These are phyloP conservation scores for Salminus brasiliensis DNA, from an alignment of 2,113 vertebrate species.

Conservation along the genomic window DNA sequence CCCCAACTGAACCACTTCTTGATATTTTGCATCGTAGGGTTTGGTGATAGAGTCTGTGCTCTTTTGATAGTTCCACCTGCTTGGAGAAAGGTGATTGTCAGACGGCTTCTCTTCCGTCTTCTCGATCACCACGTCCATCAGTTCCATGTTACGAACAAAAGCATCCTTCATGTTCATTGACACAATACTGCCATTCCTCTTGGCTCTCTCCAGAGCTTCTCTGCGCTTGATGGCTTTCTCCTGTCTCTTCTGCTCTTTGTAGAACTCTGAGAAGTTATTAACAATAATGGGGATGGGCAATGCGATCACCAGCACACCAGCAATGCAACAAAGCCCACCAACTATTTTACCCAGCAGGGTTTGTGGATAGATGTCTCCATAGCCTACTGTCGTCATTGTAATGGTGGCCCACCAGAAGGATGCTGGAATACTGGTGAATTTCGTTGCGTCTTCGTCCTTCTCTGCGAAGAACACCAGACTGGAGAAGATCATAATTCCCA, in stretches of 20 bases:
- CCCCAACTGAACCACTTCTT: constrained; percentile 84
- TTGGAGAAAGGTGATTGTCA: constrained; percentile 89
- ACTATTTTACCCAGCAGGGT: constrained; percentile 96
- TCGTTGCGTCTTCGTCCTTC: constrained; percentile 96
- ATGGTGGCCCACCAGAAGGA: constrained; percentile 99
- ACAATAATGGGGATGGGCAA: constrained; percentile 98
- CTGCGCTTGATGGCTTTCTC: constrained; percentile 97
- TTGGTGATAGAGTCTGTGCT: constrained; percentile 81
- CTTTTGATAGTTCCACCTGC: constrained; percentile 89
- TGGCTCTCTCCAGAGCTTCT: constrained; percentile 95
- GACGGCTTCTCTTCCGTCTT: constrained; percentile 85
- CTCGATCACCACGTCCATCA: constrained; percentile 91
- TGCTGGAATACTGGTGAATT: constrained; percentile 97
- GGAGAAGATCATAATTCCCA: constrained; percentile 99
- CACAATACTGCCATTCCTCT: constrained; percentile 95
- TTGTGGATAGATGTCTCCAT: constrained; percentile 97
- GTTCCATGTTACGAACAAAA: constrained; percentile 93
- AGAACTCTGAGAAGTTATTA: constrained; percentile 99
- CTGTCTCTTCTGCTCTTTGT: constrained; percentile 97
- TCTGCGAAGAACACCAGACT: constrained; percentile 98
- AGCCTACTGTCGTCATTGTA: constrained; percentile 98
- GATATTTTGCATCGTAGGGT: constrained; percentile 82
- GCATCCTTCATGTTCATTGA: constrained; percentile 97
- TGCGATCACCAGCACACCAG: constrained; percentile 95
- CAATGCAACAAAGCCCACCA: constrained; percentile 96